These are phyloP conservation scores for Margarornis squamiger DNA, from an alignment of 2,797 vertebrate species.

Conservation along the genomic window DNA sequence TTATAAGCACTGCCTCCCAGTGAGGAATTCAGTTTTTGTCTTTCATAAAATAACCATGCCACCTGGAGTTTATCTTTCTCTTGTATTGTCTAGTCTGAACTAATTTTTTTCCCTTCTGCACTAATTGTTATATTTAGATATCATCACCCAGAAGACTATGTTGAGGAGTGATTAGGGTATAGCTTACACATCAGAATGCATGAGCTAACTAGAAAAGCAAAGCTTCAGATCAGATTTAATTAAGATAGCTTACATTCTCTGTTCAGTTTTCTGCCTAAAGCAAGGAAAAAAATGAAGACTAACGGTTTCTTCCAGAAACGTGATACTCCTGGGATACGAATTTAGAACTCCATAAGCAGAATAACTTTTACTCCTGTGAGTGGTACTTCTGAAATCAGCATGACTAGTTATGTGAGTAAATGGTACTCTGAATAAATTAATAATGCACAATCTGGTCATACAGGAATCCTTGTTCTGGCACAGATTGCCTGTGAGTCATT, in stretches of 20 bases:
- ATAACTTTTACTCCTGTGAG: slow-evolving; percentile 16
- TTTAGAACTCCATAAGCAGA: slow-evolving; percentile 21
- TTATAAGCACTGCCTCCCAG: not conserved
- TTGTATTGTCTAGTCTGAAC: slow-evolving; percentile 12
- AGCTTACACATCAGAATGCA: slow-evolving; percentile 42
- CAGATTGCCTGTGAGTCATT: not conserved
- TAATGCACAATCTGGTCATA: not conserved
- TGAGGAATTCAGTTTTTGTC: not conserved
- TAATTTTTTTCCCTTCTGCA: not conserved
- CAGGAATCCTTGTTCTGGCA: slow-evolving; percentile 5
- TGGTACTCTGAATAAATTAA: slow-evolving; percentile 8
- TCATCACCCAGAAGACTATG: not conserved
- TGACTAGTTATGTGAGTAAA: slow-evolving; percentile 8
- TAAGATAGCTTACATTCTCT: slow-evolving; percentile 47
- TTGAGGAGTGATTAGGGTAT: slow-evolving; percentile 14
- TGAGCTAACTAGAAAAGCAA: slow-evolving; percentile 24
- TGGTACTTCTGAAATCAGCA: slow-evolving; percentile 1
- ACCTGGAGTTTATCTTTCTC: slow-evolving; percentile 52
- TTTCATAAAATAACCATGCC: slow-evolving; percentile 17
- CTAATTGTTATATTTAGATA: slow-evolving; percentile 60
- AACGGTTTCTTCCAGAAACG: slow-evolving; percentile 28
- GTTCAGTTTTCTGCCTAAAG: slow-evolving; percentile 61
- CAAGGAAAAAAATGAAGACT: slow-evolving; percentile 38
- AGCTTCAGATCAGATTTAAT: slow-evolving; percentile 67
- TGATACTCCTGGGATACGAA: slow-evolving; percentile 17